Evolutionary conservation across 2,113 vertebrate genomes (phyloP).

Genomic region (Coturnix japonica): DNA sequence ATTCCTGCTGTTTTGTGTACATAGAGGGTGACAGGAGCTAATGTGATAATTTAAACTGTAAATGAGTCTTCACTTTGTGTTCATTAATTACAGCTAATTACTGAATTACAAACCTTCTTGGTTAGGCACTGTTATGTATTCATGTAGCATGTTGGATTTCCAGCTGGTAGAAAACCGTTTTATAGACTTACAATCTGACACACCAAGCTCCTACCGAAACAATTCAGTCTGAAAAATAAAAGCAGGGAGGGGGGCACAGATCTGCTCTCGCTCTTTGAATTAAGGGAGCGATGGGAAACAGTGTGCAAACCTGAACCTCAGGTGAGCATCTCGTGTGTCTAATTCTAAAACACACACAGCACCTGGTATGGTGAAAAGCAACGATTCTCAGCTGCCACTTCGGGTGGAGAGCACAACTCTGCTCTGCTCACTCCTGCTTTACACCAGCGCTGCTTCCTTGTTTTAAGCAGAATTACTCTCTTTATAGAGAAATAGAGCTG

Average conservation of each 20-base stretch:
- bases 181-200: slow-evolving; percentile 86
- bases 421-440: not conserved
- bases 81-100: slow-evolving; percentile 99
- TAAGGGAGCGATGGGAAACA: slow-evolving; percentile 41
- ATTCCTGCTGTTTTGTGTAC: slow-evolving; percentile 98
- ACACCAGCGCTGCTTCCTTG: not conserved
- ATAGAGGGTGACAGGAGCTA: slow-evolving; percentile 99
- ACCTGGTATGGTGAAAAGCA: not conserved
- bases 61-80: slow-evolving; percentile 99
- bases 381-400: not conserved
- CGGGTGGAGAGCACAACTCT: not conserved
- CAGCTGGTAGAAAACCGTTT: slow-evolving; percentile 88
- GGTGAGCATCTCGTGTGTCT: slow-evolving; percentile 12
- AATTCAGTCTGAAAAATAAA: slow-evolving; percentile 76
- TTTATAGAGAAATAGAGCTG: not conserved
- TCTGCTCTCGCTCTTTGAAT: slow-evolving; percentile 48
- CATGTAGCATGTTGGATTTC: slow-evolving; percentile 88
- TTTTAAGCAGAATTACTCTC: not conserved
- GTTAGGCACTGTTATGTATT: slow-evolving; percentile 90
- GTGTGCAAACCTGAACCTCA: slow-evolving; percentile 46
- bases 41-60: slow-evolving; percentile 99
- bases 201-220: slow-evolving; percentile 77
- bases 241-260: not conserved
- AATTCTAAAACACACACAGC: slow-evolving; percentile 58
- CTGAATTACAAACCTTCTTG: slow-evolving; percentile 92